These are phyloP conservation scores for Seriola rivoliana DNA, from an alignment of 2,113 vertebrate species.

Conservation along the genomic window DNA sequence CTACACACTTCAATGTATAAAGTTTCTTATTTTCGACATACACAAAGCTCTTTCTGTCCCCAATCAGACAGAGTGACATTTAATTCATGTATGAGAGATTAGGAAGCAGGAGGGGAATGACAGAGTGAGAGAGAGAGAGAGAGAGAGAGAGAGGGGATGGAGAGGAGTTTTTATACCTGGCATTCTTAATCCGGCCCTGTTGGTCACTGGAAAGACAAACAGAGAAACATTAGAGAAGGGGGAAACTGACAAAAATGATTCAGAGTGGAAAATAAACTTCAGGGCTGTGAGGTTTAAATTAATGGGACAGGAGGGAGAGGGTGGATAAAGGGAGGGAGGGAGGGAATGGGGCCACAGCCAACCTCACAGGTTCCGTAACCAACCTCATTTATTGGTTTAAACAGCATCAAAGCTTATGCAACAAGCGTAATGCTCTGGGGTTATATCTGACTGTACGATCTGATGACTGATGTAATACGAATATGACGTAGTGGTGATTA, in stretches of 20 bases:
- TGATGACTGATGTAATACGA: slow-evolving; percentile 30
- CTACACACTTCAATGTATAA: slow-evolving; percentile 42
- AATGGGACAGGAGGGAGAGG: fast-evolving
- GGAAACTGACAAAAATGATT: neutral
- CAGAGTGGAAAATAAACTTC: neutral
- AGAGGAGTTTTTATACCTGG: slow-evolving; percentile 86
- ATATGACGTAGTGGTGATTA: slow-evolving; percentile 13
- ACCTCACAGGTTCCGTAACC: slow-evolving; percentile 26
- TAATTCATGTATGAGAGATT: slow-evolving; percentile 32
- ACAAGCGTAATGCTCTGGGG: neutral
- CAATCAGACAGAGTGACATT: slow-evolving; percentile 39
- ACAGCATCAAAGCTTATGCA: slow-evolving; percentile 38
- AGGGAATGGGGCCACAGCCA: neutral
- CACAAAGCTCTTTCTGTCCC: slow-evolving; percentile 46
- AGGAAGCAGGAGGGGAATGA: neutral
- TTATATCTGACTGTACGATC: slow-evolving; percentile 21
- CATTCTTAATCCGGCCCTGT: slow-evolving; percentile 97
- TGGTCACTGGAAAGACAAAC: slow-evolving; percentile 87
- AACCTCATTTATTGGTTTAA: slow-evolving; percentile 28
- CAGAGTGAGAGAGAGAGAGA: neutral
- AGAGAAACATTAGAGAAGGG: slow-evolving; percentile 9
- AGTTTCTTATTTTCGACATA: slow-evolving; percentile 33
- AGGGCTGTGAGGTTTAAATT: neutral
- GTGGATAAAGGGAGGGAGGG: neutral
- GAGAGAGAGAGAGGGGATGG: neutral